Conservation (phyloP, 2,797 vertebrate species). For the Octomys mimax region DNA sequence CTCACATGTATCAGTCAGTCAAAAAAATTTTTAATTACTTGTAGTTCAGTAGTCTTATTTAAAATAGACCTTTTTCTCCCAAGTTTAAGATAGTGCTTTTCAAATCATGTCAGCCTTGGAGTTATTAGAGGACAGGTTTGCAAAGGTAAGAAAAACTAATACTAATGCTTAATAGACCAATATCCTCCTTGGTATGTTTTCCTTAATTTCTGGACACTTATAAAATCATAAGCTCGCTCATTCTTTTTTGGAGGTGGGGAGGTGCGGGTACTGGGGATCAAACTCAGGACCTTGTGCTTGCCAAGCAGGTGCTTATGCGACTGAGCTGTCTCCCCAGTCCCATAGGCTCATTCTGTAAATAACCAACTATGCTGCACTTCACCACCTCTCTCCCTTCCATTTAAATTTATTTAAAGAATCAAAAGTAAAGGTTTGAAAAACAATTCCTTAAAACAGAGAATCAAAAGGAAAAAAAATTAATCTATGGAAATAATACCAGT, state of each 20-base stretch:
- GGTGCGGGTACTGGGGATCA: too few relatives aligned
- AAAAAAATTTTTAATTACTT: constrained; percentile 37
- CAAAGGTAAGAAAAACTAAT: background rate
- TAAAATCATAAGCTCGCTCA: background rate
- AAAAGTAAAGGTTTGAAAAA: constrained; percentile 44
- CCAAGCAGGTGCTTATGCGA: too few relatives aligned
- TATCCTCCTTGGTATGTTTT: background rate
- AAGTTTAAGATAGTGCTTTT: background rate
- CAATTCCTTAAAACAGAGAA: background rate
- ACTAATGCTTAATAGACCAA: background rate
- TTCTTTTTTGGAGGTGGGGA: background rate
- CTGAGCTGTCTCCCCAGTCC: too few relatives aligned
- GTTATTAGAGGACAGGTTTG: background rate
- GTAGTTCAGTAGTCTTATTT: constrained; percentile 23
- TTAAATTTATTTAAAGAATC: background rate
- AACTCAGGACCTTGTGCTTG: too few relatives aligned
- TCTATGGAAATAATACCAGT: background rate
- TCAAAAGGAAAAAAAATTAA: background rate
- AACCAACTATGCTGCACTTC: background rate
- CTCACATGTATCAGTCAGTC: background rate
- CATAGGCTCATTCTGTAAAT: background rate
- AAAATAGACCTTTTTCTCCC: constrained; percentile 7
- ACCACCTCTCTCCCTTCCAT: background rate
- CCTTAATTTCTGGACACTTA: background rate
- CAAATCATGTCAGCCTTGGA: constrained; percentile 25